phyloP scores from a whole-genome alignment of 2,888 invertebrate genomes.

The Artemia sp. region DNA sequence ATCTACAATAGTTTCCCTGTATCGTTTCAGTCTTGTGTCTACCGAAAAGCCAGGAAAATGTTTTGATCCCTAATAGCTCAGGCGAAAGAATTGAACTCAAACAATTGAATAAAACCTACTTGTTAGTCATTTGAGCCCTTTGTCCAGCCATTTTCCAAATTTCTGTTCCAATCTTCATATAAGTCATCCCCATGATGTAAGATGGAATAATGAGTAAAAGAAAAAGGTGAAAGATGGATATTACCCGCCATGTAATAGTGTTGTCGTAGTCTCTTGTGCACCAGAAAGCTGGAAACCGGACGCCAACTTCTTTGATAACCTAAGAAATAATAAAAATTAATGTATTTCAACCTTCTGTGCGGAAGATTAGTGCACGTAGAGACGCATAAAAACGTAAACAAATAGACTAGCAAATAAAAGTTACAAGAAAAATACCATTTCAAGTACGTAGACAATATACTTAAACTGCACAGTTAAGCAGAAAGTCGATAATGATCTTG shows the following conservation, averaged over 20 bases:
- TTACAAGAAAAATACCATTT: too few relatives aligned
- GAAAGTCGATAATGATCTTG: too few relatives aligned
- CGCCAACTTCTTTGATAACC: slow-evolving; percentile 32
- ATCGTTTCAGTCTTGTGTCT: too few relatives aligned
- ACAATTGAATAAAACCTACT: slow-evolving; percentile 19
- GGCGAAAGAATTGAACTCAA: slow-evolving; percentile 1
- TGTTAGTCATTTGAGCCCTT: slow-evolving; percentile 41
- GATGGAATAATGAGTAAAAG: slow-evolving; percentile 45
- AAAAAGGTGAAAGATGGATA: slow-evolving; percentile 46
- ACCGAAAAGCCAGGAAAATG: slow-evolving; percentile 28
- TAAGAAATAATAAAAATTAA: slow-evolving; percentile 26
- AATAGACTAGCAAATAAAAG: too few relatives aligned
- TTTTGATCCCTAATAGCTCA: not conserved
- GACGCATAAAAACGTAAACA: too few relatives aligned
- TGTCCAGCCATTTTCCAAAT: slow-evolving; percentile 45
- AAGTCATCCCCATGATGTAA: slow-evolving; percentile 46
- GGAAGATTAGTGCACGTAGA: too few relatives aligned
- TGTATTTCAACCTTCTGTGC: not conserved
- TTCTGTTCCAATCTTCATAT: slow-evolving; percentile 46
- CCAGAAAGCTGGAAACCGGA: slow-evolving; percentile 37
- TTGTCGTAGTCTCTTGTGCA: slow-evolving; percentile 41
- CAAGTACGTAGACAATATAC: too few relatives aligned
- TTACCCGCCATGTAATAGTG: slow-evolving; percentile 36
- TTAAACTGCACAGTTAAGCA: too few relatives aligned
- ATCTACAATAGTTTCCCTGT: too few relatives aligned